Percentiles rank a stretch among this genome's conserved stretches.
These are phyloP conservation scores for Doryteuthis pealeii DNA, from an alignment of 1,140 invertebrate genomes.

Conservation along the genomic window DNA sequence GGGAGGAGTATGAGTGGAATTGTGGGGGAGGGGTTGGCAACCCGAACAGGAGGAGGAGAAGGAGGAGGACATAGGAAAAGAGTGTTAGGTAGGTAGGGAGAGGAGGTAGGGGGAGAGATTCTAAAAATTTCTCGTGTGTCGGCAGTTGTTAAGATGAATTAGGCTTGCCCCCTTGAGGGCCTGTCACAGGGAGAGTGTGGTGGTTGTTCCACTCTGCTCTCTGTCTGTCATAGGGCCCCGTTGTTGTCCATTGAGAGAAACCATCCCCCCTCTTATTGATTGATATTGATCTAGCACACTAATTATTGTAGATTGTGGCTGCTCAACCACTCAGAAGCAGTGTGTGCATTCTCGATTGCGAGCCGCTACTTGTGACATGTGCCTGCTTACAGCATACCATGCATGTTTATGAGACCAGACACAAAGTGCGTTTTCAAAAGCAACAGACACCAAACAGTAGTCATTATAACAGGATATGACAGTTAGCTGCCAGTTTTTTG, in stretches of 20 bases:
- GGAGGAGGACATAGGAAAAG: background rate
- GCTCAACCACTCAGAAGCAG: slow-evolving; percentile 14
- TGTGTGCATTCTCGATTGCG: slow-evolving; percentile 10
- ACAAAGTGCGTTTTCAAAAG: slow-evolving; percentile 14
- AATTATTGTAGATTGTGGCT: slow-evolving; percentile 16
- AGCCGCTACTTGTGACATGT: slow-evolving; percentile 15
- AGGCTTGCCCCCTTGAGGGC: slow-evolving; percentile 1
- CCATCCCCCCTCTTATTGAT: slow-evolving; percentile 13
- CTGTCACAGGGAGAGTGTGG: slow-evolving; percentile 10
- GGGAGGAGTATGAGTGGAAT: slow-evolving; percentile 5
- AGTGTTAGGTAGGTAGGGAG: background rate
- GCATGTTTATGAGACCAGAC: slow-evolving; percentile 18
- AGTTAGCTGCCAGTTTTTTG: slow-evolving; percentile 9
- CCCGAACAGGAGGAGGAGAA: background rate
- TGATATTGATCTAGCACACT: slow-evolving; percentile 13
- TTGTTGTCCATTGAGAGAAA: slow-evolving; percentile 17
- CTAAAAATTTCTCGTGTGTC: slow-evolving; percentile 4
- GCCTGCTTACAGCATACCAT: slow-evolving; percentile 16
- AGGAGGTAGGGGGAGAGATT: background rate
- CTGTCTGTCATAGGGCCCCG: slow-evolving; percentile 13
- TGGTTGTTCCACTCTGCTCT: slow-evolving; percentile 11
- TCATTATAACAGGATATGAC: slow-evolving; percentile 14
- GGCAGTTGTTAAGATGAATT: slow-evolving; percentile 14
- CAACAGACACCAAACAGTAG: slow-evolving; percentile 14
- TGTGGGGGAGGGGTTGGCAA: background rate